Conservation (phyloP, 2,113 vertebrate genomes). For the Takifugu flavidus region DNA sequence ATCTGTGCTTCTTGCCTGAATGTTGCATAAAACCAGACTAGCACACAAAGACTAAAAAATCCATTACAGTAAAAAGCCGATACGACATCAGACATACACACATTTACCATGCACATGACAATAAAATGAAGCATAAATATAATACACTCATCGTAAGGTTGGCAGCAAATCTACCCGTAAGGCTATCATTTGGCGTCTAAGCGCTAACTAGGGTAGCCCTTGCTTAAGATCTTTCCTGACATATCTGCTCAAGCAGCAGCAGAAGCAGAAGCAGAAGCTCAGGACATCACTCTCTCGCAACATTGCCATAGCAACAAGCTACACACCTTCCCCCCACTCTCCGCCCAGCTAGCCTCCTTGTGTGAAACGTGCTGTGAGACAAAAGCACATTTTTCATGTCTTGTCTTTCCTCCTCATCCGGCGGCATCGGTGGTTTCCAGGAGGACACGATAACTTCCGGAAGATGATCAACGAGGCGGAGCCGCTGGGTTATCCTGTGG, state of each 20-base stretch:
- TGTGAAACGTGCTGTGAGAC: slow-evolving; percentile 33
- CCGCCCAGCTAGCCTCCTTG: slow-evolving; percentile 10
- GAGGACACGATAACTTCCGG: slow-evolving; percentile 88
- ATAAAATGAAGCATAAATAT: too few relatives aligned
- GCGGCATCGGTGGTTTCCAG: slow-evolving; percentile 56
- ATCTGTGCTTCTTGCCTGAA: slow-evolving; percentile 42
- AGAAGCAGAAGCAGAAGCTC: slow-evolving; percentile 23
- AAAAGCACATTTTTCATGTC: slow-evolving; percentile 2
- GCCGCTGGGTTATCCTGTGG: slow-evolving; percentile 87
- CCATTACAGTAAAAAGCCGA: too few relatives aligned
- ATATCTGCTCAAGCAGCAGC: slow-evolving; percentile 18
- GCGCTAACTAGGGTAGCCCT: too few relatives aligned
- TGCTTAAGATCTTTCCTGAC: slow-evolving; percentile 20
- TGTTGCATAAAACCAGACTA: slow-evolving; percentile 22
- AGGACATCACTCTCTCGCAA: slow-evolving; percentile 37
- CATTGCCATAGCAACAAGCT: slow-evolving; percentile 37
- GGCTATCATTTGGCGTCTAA: too few relatives aligned
- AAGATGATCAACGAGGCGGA: slow-evolving; percentile 92
- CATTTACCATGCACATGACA: too few relatives aligned
- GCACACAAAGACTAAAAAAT: slow-evolving; percentile 5
- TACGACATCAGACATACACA: too few relatives aligned
- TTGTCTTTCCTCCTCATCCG: background rate
- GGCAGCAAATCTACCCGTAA: too few relatives aligned
- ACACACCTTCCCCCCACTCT: slow-evolving; percentile 2
- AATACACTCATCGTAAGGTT: too few relatives aligned